These are phyloP conservation scores for Pantherophis alleghaniensis DNA, from an alignment of 2,797 vertebrate genomes.

Conservation along the genomic window DNA sequence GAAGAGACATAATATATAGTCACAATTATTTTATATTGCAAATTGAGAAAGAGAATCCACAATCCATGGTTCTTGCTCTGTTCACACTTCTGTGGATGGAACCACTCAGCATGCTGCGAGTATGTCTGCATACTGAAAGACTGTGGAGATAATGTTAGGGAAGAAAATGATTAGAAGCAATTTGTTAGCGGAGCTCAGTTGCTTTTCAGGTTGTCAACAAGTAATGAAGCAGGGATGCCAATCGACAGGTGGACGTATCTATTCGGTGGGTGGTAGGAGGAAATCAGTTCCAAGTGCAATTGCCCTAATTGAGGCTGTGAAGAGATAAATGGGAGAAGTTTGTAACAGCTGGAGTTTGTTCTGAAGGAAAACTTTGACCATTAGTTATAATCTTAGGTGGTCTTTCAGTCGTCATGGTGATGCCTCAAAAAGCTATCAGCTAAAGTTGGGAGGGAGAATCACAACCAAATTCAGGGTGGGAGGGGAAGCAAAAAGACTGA, in stretches of 20 bases:
- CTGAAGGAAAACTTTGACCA: constrained; percentile 61
- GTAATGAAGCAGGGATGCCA: constrained; percentile 76
- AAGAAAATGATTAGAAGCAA: constrained; percentile 76
- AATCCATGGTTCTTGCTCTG: constrained; percentile 12
- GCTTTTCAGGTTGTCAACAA: constrained; percentile 67
- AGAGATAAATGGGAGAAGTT: constrained; percentile 67
- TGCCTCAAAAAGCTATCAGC: constrained; percentile 51
- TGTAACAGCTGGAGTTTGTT: constrained; percentile 61
- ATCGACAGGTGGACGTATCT: constrained; percentile 74
- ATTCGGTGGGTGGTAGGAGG: constrained; percentile 62
- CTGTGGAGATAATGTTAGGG: constrained; percentile 59
- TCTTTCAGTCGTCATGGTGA: constrained; percentile 63
- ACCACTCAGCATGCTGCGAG: fast-evolving
- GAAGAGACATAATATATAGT: constrained; percentile 2
- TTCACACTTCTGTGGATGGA: neutral
- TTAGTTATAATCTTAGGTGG: constrained; percentile 67
- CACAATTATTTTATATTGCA: neutral
- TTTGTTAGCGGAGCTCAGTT: constrained; percentile 67
- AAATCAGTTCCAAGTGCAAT: constrained; percentile 63
- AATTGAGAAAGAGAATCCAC: constrained; percentile 4
- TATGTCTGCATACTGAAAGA: constrained; percentile 23
- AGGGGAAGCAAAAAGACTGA: constrained; percentile 31
- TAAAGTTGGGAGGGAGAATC: constrained; percentile 2
- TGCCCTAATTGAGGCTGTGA: constrained; percentile 71
- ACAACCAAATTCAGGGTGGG: constrained; percentile 17